A percentile compares a stretch with the other conserved stretches of the same genome.
phyloP scores from a whole-genome alignment of 2,113 vertebrate genomes.

The Telmatochromis sp. region DNA sequence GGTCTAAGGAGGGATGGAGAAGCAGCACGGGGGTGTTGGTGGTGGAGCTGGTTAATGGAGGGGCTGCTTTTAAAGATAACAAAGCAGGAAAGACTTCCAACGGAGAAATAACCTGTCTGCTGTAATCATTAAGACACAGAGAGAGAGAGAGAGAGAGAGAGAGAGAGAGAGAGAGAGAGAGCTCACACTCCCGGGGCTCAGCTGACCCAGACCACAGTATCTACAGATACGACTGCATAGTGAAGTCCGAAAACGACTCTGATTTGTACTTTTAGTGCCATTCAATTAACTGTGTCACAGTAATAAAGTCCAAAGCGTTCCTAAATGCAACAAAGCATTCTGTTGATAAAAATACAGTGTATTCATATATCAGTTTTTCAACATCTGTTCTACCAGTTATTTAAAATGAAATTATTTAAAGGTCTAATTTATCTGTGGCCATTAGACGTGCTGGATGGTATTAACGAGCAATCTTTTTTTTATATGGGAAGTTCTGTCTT shows the following conservation, averaged over 20 bases:
- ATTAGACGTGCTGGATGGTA: background rate
- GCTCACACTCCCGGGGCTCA: background rate
- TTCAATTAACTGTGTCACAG: background rate
- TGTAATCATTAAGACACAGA: slow-evolving; percentile 36
- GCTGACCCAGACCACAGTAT: background rate
- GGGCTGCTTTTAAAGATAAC: slow-evolving; percentile 55
- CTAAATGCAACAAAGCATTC: background rate
- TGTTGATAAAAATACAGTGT: background rate
- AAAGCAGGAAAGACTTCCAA: slow-evolving; percentile 65
- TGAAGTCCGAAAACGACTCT: background rate
- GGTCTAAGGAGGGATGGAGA: background rate
- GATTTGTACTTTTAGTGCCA: background rate
- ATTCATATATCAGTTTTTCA: background rate
- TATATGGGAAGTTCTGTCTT: background rate
- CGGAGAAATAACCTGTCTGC: slow-evolving; percentile 41
- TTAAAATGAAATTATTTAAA: background rate
- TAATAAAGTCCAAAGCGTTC: background rate
- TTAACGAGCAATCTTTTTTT: background rate
- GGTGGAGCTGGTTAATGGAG: background rate
- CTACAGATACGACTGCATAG: background rate
- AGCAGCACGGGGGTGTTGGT: background rate
- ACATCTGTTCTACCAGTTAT: background rate
- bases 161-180: background rate
- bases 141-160: background rate
- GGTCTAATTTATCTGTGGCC: background rate